Evolutionary conservation across 2,113 vertebrate species (phyloP).

Genomic region (Vidua macroura): DNA sequence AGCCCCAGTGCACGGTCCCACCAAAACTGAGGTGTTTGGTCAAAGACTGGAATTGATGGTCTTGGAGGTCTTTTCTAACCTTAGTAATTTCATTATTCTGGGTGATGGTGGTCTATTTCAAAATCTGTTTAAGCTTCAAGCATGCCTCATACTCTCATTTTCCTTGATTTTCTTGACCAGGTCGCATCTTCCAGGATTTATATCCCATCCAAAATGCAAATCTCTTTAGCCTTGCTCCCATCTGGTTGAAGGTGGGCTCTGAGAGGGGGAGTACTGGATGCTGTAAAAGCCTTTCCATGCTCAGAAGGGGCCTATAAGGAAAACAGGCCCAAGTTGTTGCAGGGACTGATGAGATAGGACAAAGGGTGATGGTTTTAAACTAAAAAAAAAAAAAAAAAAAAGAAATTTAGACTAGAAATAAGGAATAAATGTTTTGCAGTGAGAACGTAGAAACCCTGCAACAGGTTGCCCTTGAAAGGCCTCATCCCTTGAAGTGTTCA

Average conservation of each 20-base stretch:
- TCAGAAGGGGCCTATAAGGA: fast-evolving
- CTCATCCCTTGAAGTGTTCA: not conserved
- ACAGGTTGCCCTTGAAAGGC: fast-evolving
- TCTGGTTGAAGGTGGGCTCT: not conserved
- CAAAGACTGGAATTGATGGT: not conserved
- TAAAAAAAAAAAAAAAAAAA: no score
- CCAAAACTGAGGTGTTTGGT: not conserved
- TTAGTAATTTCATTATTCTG: no score
- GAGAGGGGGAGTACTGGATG: fast-evolving
- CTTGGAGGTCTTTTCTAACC: not conserved
- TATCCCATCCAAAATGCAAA: not conserved
- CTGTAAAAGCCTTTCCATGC: not conserved
- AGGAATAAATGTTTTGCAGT: not conserved
- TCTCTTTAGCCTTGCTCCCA: not conserved
- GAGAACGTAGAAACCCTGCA: not conserved
- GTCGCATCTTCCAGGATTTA: not conserved
- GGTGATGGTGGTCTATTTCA: not conserved
- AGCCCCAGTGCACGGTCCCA: not conserved
- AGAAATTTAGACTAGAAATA: not conserved
- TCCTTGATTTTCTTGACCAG: not conserved
- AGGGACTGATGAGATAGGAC: not conserved
- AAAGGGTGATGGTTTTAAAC: not conserved
- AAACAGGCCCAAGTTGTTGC: fast-evolving
- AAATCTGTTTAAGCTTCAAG: not conserved
- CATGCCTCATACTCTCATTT: not conserved